Conservation (phyloP, 1,140 invertebrate genomes). For the Leucophenga varia region DNA sequence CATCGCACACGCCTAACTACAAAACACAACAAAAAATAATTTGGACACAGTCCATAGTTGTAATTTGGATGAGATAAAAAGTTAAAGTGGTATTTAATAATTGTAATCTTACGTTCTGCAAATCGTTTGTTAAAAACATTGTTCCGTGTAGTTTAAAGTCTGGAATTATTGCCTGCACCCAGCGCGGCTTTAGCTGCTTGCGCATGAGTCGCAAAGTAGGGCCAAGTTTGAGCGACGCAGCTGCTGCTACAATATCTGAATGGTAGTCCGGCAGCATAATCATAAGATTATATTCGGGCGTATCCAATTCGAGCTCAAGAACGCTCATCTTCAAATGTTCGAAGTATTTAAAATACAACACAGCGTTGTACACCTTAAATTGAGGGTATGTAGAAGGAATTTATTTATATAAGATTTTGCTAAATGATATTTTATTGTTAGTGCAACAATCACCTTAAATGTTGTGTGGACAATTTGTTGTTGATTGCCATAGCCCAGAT, state of each 20-base stretch:
- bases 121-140: constrained; percentile 71
- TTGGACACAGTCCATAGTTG: constrained; percentile 31
- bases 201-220: constrained; percentile 66
- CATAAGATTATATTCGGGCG: constrained; percentile 65
- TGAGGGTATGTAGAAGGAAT: too few relatives aligned
- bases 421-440: too few relatives aligned
- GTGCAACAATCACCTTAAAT: constrained; percentile 64
- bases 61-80: not conserved
- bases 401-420: too few relatives aligned
- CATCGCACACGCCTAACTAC: constrained; percentile 59
- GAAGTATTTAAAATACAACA: constrained; percentile 74
- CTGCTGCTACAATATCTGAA: constrained; percentile 50
- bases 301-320: constrained; percentile 74
- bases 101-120: constrained; percentile 78
- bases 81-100: too few relatives aligned
- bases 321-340: constrained; percentile 69
- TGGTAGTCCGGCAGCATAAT: constrained; percentile 62
- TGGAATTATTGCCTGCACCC: constrained; percentile 73
- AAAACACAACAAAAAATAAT: constrained; percentile 9
- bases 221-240: constrained; percentile 52
- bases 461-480: constrained; percentile 58
- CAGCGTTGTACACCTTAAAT: constrained; percentile 73
- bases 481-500: constrained; percentile 34
- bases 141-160: constrained; percentile 76
- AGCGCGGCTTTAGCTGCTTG: constrained; percentile 65